A percentile compares a stretch with the other conserved stretches of the same genome.
Conservation (phyloP, 2,797 vertebrate species). For the Lagocephalus sceleratus region DNA sequence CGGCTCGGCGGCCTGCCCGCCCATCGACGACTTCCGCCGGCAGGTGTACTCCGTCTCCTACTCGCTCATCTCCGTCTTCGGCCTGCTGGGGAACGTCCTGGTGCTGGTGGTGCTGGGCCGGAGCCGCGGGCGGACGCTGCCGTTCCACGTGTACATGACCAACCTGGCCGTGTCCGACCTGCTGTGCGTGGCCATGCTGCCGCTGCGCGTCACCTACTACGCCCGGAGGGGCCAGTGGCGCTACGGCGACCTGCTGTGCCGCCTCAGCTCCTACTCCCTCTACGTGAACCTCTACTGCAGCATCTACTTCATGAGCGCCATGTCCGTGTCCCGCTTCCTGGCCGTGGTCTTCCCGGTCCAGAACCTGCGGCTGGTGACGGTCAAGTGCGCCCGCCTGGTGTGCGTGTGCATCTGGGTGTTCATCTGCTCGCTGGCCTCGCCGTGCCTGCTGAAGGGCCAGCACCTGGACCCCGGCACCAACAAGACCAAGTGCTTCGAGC, state of each 20-base stretch:
- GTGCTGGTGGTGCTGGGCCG: slow-evolving; percentile 83
- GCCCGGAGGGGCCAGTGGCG: slow-evolving; percentile 84
- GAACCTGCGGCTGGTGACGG: slow-evolving; percentile 81
- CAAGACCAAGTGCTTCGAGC: slow-evolving; percentile 93
- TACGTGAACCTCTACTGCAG: slow-evolving; percentile 98
- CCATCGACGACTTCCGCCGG: slow-evolving; percentile 91
- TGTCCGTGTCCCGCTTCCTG: slow-evolving; percentile 92
- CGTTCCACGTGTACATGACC: slow-evolving; percentile 92
- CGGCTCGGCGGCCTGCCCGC: slow-evolving; percentile 27
- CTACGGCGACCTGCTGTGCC: slow-evolving; percentile 85
- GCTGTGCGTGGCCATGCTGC: slow-evolving; percentile 88
- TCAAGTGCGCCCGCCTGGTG: slow-evolving; percentile 79
- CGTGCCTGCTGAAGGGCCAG: slow-evolving; percentile 80
- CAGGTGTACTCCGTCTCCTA: slow-evolving; percentile 87
- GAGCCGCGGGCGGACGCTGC: slow-evolving; percentile 77
- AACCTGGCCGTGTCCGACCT: slow-evolving; percentile 90
- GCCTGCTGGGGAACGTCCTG: slow-evolving; percentile 85
- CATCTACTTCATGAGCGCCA: slow-evolving; percentile 93
- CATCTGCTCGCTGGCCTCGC: slow-evolving; percentile 79
- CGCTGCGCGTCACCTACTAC: slow-evolving; percentile 88
- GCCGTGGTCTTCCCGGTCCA: slow-evolving; percentile 91
- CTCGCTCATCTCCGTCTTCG: slow-evolving; percentile 85
- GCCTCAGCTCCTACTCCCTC: slow-evolving; percentile 85
- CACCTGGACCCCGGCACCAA: slow-evolving; percentile 59
- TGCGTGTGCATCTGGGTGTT: slow-evolving; percentile 85